Conservation (phyloP, 2,797 vertebrate genomes). For the Phrynocephalus guinanensis region DNA sequence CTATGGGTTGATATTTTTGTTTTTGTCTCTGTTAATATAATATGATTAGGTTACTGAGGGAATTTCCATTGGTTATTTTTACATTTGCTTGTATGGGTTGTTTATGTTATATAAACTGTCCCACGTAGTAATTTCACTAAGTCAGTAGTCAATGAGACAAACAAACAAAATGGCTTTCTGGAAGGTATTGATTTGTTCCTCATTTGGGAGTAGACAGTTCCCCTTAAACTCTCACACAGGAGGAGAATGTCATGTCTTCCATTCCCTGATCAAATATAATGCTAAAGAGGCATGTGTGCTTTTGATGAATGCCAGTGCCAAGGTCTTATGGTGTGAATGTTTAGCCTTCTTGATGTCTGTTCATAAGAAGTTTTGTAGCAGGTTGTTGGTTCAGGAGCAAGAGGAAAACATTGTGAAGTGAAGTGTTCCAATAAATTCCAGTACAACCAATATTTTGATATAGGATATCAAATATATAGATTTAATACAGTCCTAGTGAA, state of each 20-base stretch:
- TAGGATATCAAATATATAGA: background rate
- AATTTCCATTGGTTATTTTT: too few relatives aligned
- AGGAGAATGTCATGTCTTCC: background rate
- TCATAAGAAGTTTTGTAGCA: background rate
- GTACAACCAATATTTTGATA: background rate
- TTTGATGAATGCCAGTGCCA: background rate
- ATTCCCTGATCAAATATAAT: background rate
- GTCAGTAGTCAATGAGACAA: too few relatives aligned
- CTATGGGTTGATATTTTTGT: too few relatives aligned
- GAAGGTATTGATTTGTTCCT: background rate
- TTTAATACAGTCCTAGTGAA: background rate
- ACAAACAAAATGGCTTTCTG: background rate
- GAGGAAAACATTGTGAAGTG: background rate
- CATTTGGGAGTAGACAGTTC: background rate
- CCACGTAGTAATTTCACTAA: too few relatives aligned
- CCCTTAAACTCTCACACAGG: too few relatives aligned
- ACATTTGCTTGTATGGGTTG: too few relatives aligned
- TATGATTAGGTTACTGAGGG: too few relatives aligned
- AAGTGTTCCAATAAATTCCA: background rate
- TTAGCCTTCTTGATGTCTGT: background rate
- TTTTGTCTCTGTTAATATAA: too few relatives aligned
- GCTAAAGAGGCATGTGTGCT: background rate
- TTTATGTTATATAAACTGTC: too few relatives aligned
- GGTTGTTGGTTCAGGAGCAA: background rate
- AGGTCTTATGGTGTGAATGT: background rate